Base-by-base conservation (phyloP, 2,888 invertebrate genomes). In the Ormyrus labotus region DNA sequence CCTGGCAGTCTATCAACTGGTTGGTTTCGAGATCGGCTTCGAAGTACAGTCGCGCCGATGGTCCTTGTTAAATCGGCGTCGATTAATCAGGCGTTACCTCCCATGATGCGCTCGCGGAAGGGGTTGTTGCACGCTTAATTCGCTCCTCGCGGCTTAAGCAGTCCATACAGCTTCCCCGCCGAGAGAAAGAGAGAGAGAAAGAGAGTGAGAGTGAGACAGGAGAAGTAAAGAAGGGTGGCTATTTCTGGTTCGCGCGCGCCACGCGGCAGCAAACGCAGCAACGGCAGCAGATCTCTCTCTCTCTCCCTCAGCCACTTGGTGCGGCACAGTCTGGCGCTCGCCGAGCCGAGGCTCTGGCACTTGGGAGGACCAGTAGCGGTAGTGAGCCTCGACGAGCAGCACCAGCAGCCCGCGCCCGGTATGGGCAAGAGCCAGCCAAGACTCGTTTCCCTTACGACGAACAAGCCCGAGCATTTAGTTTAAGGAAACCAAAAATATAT, bases 151-250 rank as follows among this genome's bases (percentile, higher is more conserved):
- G 34, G 50, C 68, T 51, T 47, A 65, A 57, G 34, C 55, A 63
- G 47, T 63, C 34, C 68, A 75, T 75, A 61, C 47, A 45, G 58
- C 70, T 58, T 1, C 48, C 50, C 50, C 70, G 6, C 53, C 10
- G 34, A 34, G 34, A 34, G 34, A 34, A 34, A 4, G 34, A 34
- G 34, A 0, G 34, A 34, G 34, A 2, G 34, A 34, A 3, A 34
- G 34, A 34, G 34, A 19, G 19, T 19, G 19, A 34, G 34, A 34
- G 2, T 4, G 34, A 34, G 34, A 34, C 34, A 47, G 19, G 65
- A 60, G 88, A 88, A 89, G 89, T 87, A 89, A 34, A 90, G 89
- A 89, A 90, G 89, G 88, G 90, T 89, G 87, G 89, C 90, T 90
- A 90, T 90, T 90, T 90, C 89, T 90, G 90, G 87, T 90, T 34